Evolutionary conservation across 2,888 invertebrate genomes (phyloP), one percentile per base, ranked within the genome.

Genomic region (Philaethria dido): DNA sequence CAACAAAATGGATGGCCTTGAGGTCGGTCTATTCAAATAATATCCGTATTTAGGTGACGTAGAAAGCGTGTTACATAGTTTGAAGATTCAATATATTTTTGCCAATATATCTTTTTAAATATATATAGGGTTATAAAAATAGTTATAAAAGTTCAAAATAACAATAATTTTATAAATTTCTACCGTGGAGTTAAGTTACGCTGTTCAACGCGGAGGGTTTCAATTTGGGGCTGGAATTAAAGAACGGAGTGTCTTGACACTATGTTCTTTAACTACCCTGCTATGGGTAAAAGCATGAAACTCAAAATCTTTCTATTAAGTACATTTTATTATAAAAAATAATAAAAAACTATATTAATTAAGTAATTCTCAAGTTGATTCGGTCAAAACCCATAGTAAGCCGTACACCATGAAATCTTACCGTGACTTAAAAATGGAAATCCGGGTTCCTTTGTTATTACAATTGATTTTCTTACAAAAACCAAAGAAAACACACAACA

Each of bases 391-490:
- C 57, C 9, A 57, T 57, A 42, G 20, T 42, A 6, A 42, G 42
- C 22, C n/a, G 16, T n/a, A 25, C 42, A 42, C 39, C 42, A 42
- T 42, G 22, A 39, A 22, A 25, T 11, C 57, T 57, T 57, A 57
- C 57, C 57, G 57, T 57, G 42, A 83, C 83, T 78, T 80, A 78
- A 83, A 84, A 85, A 78, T 79, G 64, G 75, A 80, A 87, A 87
- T 87, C 87, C 85, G 81, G 81, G 87, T 86, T 87, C 87, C 87
- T 87, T 86, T 86, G 87, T 84, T 85, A 82, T 90, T 84, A 81
- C 81, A 78, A 80, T 86, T 77, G 84, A 86, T 90, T 90, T 87
- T 80, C 77, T 73, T 77, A 52, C 71, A 75, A 86, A 88, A 90
- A 90, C 76, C 87, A 81, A 87, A 80, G 75, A 88, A 87, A 88